Evolutionary conservation across 2,888 invertebrate species (phyloP).

Genomic region (Nemotelus nigrinus): DNA sequence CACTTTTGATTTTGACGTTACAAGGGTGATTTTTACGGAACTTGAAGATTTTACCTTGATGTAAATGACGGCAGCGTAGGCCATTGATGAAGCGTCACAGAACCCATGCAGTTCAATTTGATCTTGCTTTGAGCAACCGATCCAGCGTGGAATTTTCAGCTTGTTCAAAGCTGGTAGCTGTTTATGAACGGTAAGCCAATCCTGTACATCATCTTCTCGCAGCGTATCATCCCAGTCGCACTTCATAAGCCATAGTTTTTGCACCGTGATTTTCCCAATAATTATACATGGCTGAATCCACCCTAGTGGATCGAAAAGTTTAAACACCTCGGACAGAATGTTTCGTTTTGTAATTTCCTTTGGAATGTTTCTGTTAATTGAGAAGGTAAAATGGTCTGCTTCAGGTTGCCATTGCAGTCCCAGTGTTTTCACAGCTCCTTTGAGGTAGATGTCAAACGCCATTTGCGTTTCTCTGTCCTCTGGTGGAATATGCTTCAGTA

Average conservation of each 20-base stretch:
- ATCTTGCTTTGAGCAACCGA: slow-evolving; percentile 13
- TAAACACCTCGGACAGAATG: not conserved
- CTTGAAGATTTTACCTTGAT: no score
- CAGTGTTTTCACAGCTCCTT: no score
- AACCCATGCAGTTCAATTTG: no score
- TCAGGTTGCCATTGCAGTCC: no score
- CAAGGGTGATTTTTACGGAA: no score
- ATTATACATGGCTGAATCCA: not conserved
- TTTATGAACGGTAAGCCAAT: not conserved
- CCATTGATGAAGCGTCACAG: no score
- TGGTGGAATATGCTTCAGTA: no score
- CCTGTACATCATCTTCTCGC: not conserved
- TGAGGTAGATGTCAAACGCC: no score
- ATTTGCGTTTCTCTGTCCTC: no score
- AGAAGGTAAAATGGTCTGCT: not conserved
- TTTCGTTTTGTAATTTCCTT: not conserved
- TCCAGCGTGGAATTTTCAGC: no score
- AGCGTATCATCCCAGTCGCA: not conserved
- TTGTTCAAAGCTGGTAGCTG: no score
- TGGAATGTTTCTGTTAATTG: not conserved
- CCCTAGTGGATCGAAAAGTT: not conserved
- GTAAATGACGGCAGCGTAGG: no score
- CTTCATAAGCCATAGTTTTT: not conserved
- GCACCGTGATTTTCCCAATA: not conserved
- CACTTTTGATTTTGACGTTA: slow-evolving; percentile 45